Conservation (phyloP, 2,888 invertebrate species). For the Monopis laevigella region DNA sequence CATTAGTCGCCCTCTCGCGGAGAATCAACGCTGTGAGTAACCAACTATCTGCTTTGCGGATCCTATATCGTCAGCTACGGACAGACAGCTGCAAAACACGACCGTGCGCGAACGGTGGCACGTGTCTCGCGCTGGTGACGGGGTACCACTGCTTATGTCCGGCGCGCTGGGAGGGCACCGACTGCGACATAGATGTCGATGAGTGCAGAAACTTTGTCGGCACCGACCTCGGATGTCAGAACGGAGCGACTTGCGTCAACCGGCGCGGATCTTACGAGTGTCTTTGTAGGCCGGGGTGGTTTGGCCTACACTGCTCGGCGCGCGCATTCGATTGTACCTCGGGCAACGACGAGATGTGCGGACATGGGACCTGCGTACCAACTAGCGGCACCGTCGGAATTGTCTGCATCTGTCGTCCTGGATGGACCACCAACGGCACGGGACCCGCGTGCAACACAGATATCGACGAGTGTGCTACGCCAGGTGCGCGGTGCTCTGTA, state of each 20-base stretch:
- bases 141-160: constrained; percentile 81
- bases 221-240: constrained; percentile 92
- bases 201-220: constrained; percentile 84
- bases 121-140: constrained; percentile 77
- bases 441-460: constrained; percentile 82
- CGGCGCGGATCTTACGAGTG: constrained; percentile 85
- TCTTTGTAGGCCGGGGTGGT: constrained; percentile 78
- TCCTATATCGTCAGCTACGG: constrained; percentile 43
- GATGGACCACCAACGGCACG: constrained; percentile 82
- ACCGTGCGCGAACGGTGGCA: constrained; percentile 87
- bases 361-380: constrained; percentile 85
- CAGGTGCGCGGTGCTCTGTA: constrained; percentile 75
- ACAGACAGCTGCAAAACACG: constrained; percentile 74
- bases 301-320: constrained; percentile 84
- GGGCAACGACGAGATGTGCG: constrained; percentile 82
- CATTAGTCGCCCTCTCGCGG: constrained; percentile 32
- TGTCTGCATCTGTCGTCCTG: constrained; percentile 85
- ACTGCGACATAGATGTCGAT: constrained; percentile 84
- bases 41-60: constrained; percentile 49
- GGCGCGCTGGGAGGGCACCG: constrained; percentile 73
- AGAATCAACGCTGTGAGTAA: constrained; percentile 36
- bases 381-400: constrained; percentile 71
- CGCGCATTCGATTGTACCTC: constrained; percentile 77
- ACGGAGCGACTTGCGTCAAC: constrained; percentile 87
- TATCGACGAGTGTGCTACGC: constrained; percentile 85